A percentile compares a stretch with the other conserved stretches of the same genome.
phyloP scores from a whole-genome alignment of 2,888 invertebrate genomes.

The Leptopterna dolabrata region DNA sequence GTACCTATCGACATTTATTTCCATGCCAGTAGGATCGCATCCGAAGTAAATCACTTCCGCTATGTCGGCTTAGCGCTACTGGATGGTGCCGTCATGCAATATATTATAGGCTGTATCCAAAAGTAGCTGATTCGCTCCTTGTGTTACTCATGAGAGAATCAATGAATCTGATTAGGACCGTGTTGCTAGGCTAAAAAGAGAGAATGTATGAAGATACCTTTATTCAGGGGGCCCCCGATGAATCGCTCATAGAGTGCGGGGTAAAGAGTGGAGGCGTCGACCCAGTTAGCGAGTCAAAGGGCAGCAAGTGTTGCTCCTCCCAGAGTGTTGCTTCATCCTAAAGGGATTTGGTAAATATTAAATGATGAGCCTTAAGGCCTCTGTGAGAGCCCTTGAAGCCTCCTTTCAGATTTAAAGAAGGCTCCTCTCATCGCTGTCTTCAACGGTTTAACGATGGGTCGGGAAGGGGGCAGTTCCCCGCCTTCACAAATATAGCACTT shows the following conservation, averaged over 20 bases:
- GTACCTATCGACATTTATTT: too few species aligned
- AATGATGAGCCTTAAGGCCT: constrained; percentile 9
- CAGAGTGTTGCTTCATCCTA: constrained; percentile 8
- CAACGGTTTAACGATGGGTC: neutral
- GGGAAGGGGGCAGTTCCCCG: neutral
- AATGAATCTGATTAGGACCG: too few species aligned
- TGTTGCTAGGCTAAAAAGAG: neutral
- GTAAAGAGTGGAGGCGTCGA: neutral
- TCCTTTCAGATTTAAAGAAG: constrained; percentile 27
- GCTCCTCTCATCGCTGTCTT: neutral
- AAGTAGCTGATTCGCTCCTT: too few species aligned
- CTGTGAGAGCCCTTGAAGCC: neutral
- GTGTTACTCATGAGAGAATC: too few species aligned
- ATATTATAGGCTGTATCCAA: too few species aligned
- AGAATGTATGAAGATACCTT: neutral
- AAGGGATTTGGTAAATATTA: constrained; percentile 29
- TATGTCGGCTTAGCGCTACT: too few species aligned
- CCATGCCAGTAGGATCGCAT: too few species aligned
- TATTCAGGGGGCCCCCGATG: neutral
- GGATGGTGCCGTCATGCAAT: too few species aligned
- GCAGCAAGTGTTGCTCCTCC: constrained; percentile 5
- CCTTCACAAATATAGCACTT: neutral
- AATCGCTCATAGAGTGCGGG: neutral
- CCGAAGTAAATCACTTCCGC: too few species aligned
- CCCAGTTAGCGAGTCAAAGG: neutral